Percentiles rank a stretch among this genome's conserved stretches.
Conservation (phyloP, 2,113 vertebrate species). For the Phalacrocorax aristotelis region DNA sequence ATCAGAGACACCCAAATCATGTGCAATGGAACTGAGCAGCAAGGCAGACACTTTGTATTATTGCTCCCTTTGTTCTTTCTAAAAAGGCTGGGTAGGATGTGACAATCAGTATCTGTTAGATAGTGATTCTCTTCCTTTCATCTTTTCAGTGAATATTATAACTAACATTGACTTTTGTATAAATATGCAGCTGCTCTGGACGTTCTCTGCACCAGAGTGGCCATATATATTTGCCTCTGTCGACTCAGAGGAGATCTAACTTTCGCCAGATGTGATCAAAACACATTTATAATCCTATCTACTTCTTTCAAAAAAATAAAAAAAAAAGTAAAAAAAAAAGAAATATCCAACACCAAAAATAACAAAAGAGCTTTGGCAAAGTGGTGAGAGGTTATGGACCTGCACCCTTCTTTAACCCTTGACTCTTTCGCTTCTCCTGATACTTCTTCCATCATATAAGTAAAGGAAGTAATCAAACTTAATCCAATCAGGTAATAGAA, state of each 20-base stretch:
- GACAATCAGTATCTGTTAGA: neutral
- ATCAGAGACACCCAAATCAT: neutral
- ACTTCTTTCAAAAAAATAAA: neutral
- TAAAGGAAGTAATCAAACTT: neutral
- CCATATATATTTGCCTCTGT: neutral
- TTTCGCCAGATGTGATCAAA: neutral
- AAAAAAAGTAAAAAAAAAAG: neutral
- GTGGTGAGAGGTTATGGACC: neutral
- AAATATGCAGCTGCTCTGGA: neutral
- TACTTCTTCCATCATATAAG: neutral
- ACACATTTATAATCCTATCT: neutral
- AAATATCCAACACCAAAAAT: neutral
- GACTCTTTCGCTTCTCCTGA: neutral
- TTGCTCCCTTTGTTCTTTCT: neutral
- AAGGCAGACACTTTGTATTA: neutral
- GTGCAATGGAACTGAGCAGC: neutral
- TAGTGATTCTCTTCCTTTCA: neutral
- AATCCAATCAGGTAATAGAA: neutral
- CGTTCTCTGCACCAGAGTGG: neutral
- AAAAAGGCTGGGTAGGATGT: neutral
- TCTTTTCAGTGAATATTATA: neutral
- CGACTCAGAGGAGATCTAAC: neutral
- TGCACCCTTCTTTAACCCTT: neutral
- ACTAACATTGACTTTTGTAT: neutral
- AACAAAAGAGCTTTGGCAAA: neutral